Percentiles rank a stretch among this genome's conserved stretches.
Evolutionary conservation across 2,888 invertebrate species (phyloP).

Genomic region (Drosophila atroscutellata): DNA sequence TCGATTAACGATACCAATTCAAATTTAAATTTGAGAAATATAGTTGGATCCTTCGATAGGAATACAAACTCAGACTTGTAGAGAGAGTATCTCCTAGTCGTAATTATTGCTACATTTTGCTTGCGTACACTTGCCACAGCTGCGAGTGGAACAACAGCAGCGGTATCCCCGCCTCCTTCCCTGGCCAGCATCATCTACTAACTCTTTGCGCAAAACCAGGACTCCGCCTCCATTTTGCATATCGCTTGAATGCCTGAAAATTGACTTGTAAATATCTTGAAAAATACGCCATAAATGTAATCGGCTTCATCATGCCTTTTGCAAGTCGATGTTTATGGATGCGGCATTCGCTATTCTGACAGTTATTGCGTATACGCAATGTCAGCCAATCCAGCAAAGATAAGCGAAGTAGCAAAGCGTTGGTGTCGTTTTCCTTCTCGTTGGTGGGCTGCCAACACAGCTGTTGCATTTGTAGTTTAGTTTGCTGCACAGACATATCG

Average conservation of each 20-base stretch:
- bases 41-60: no score
- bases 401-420: neutral
- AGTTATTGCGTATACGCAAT: slow-evolving; percentile 39
- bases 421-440: neutral
- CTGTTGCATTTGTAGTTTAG: slow-evolving; percentile 8
- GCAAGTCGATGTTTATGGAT: neutral
- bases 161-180: neutral
- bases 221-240: slow-evolving; percentile 7
- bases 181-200: neutral
- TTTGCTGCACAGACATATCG: slow-evolving; percentile 22
- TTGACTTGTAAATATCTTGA: slow-evolving; percentile 28
- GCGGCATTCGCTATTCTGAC: slow-evolving; percentile 11
- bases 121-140: slow-evolving; percentile 3
- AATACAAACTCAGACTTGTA: neutral
- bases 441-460: slow-evolving; percentile 1
- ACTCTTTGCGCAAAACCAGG: neutral
- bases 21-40: no score
- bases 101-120: neutral
- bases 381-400: neutral
- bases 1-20: no score
- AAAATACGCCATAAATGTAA: slow-evolving; percentile 25
- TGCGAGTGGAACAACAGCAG: slow-evolving; percentile 3
- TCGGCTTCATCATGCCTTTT: slow-evolving; percentile 21
- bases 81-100: neutral
- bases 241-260: slow-evolving; percentile 18